phyloP scores from a whole-genome alignment of 2,113 vertebrate genomes.

The Tupaia chinensis region DNA sequence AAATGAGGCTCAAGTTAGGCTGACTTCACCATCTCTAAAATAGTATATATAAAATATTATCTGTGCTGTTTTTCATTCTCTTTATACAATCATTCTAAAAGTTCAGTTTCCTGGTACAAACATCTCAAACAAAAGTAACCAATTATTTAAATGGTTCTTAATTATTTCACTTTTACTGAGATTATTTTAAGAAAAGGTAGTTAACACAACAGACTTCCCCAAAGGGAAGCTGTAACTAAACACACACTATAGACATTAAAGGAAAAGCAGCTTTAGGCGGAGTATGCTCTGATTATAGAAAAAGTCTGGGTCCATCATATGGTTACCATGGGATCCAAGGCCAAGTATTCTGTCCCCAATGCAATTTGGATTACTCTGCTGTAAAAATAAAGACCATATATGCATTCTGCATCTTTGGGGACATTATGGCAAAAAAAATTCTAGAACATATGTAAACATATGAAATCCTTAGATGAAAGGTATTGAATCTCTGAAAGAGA shows the following conservation, averaged over 20 bases:
- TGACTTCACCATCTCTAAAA: background rate
- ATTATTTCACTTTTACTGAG: background rate
- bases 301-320: background rate
- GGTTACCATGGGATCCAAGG: background rate
- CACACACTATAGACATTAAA: background rate
- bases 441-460: background rate
- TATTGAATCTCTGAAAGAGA: background rate
- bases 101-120: background rate
- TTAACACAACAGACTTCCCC: background rate
- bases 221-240: background rate
- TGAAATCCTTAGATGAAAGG: slow-evolving; percentile 9
- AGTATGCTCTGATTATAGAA: background rate
- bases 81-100: slow-evolving; percentile 18
- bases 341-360: background rate
- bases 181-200: background rate
- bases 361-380: background rate
- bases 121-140: background rate
- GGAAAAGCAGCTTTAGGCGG: background rate
- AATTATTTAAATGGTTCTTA: background rate
- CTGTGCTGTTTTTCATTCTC: background rate
- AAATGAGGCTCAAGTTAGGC: background rate
- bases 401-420: background rate
- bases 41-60: background rate
- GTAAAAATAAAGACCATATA: background rate
- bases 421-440: background rate